Percentiles rank a stretch among this genome's conserved stretches.
Evolutionary conservation across 2,797 vertebrate genomes (phyloP).

Genomic region (Salmo trutta): DNA sequence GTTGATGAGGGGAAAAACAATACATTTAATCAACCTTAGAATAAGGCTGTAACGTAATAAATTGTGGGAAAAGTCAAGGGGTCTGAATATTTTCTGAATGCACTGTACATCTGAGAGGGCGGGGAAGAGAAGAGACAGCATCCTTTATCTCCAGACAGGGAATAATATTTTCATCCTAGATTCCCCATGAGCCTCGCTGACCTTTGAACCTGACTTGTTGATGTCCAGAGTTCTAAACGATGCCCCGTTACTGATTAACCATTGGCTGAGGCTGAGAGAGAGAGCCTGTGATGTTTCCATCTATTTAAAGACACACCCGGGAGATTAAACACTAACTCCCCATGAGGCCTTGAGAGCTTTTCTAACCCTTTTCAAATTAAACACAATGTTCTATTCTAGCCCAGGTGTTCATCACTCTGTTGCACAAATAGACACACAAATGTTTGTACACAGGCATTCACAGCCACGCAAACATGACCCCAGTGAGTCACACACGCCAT

Average conservation of each 20-base stretch:
- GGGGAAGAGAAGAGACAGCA: background rate
- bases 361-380: background rate
- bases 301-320: background rate
- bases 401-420: background rate
- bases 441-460: too few species aligned
- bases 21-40: too few species aligned
- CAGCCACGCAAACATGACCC: too few species aligned
- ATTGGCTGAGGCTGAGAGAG: background rate
- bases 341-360: background rate
- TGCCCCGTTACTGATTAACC: background rate
- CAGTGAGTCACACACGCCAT: too few species aligned
- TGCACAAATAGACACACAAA: too few species aligned
- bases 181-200: background rate
- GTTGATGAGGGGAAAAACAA: too few species aligned
- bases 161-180: background rate
- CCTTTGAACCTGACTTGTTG: conserved; percentile 6
- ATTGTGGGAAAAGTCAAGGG: too few species aligned
- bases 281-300: background rate
- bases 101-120: background rate
- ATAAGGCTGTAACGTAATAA: too few species aligned
- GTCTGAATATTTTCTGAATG: too few species aligned
- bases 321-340: background rate
- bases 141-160: background rate
- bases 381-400: background rate
- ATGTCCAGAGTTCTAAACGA: background rate